Evolutionary conservation across 35 echinoderm and acorn worm species (phyloP).

Genomic region (Patiria miniata): DNA sequence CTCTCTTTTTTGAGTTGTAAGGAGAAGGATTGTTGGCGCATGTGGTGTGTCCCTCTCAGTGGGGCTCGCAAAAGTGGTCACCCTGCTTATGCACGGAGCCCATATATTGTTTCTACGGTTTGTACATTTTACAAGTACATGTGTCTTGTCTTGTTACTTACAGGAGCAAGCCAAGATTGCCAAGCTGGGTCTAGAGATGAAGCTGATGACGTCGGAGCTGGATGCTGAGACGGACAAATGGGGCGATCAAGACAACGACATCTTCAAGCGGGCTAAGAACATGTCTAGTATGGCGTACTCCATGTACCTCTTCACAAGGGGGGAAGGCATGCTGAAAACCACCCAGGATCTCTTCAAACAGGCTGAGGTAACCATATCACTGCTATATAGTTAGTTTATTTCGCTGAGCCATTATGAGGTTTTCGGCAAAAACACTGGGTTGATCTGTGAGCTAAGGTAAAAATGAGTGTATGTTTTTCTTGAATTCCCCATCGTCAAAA

Average conservation of each 20-base stretch:
- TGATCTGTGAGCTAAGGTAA: no score
- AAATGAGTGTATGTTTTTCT: no score
- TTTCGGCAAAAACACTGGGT: no score
- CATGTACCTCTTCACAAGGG: slow-evolving; percentile 93
- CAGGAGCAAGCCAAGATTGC: slow-evolving; percentile 98
- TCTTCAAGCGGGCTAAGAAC: slow-evolving; percentile 86
- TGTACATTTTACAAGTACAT: no score
- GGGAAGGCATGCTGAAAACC: slow-evolving; percentile 88
- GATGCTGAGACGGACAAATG: slow-evolving; percentile 88
- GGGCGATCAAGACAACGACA: slow-evolving; percentile 85
- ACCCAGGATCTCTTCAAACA: slow-evolving; percentile 93
- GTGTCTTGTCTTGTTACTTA: background rate
- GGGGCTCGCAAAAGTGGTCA: no score
- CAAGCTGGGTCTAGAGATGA: slow-evolving; percentile 91
- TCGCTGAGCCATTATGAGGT: no score
- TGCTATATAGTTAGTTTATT: background rate
- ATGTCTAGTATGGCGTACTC: slow-evolving; percentile 98
- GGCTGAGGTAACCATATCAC: slow-evolving; percentile 91
- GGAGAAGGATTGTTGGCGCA: no score
- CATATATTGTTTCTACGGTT: no score
- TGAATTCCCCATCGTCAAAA: no score
- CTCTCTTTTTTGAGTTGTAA: no score
- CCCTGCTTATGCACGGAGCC: no score
- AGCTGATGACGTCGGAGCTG: slow-evolving; percentile 90
- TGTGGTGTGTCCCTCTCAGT: no score